Percentiles rank a stretch among this genome's conserved stretches.
Evolutionary conservation across 1,140 invertebrate genomes (phyloP).

Genomic region (Caerostris extrusa): DNA sequence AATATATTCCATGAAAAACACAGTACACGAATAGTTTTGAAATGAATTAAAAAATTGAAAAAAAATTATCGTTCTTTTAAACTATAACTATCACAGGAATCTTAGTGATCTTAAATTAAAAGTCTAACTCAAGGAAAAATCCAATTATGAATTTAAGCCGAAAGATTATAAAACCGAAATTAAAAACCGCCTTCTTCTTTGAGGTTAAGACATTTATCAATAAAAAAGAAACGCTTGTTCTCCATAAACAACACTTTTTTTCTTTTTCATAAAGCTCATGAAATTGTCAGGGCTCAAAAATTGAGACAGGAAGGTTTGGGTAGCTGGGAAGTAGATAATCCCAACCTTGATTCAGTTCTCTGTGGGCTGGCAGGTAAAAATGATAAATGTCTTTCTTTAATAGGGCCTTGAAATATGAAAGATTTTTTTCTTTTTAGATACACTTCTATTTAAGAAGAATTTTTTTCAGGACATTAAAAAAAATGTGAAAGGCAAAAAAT

Average conservation of each 20-base stretch:
- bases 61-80: too few species aligned
- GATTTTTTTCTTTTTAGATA: not conserved
- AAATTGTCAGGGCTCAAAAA: conserved; percentile 28
- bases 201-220: not conserved
- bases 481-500: too few species aligned
- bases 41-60: too few species aligned
- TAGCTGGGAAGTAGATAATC: not conserved
- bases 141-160: not conserved
- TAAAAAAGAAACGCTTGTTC: not conserved
- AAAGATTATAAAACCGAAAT: not conserved
- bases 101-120: too few species aligned
- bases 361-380: not conserved
- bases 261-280: not conserved
- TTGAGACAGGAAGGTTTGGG: not conserved
- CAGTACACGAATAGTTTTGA: too few species aligned
- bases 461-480: too few species aligned
- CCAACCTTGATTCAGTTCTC: not conserved
- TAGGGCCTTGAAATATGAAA: not conserved
- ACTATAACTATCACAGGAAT: too few species aligned
- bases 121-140: not conserved
- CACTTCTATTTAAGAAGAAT: too few species aligned
- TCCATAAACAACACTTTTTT: not conserved
- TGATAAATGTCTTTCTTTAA: conserved; percentile 28
- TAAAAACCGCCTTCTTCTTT: not conserved
- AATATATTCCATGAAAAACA: too few species aligned